Base-by-base conservation (phyloP, 2,888 invertebrate genomes). In the Drosophila nr. medialis region DNA sequence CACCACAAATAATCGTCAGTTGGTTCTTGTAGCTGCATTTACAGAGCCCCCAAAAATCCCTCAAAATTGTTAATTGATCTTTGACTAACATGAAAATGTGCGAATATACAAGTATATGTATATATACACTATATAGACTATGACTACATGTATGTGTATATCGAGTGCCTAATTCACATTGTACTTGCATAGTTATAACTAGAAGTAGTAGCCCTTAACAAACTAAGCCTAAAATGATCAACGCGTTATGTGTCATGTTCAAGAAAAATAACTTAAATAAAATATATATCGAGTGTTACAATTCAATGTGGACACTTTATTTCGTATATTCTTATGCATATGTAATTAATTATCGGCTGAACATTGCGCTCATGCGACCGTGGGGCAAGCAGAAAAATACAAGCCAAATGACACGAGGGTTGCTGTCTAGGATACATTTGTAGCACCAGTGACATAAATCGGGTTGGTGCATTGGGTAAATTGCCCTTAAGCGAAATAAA, bases 171-270 rank as follows among this genome's bases (percentile, higher is more conserved):
- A 50, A 78, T 75, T 72, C 78, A 79, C 75, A 68, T 75, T 77
- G 80, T 77, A 80, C 80, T 80, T 77, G 81, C 80, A 64, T 75
- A 80, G 80, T 69, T 62, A 38, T 67, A 80, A 80, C 61, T 80
- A 78, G 76, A 66, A 72, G 51, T 78, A 78, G 80, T 64, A 58
- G 59, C 76, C 72, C 66, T 69, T 80, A 77, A 80, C 79, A 51
- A 77, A 79, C 64, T 73, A 77, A 78, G 78, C 78, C 78, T 48
- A 42, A 75, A 79, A 59, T 79, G 76, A 78, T 78, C 80, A 78
- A 79, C 63, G 78, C 76, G 65, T 68, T 80, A 49, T 80, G 79
- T 80, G 77, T 80, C 77, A 66, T 77, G 80, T 80, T 80, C 70
- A 77, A 70, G 13, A 51, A 56, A 66, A 64, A 58, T 64, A 68